Base-by-base conservation (phyloP, 2,888 invertebrate species). In the Himalopsyche japonica region DNA sequence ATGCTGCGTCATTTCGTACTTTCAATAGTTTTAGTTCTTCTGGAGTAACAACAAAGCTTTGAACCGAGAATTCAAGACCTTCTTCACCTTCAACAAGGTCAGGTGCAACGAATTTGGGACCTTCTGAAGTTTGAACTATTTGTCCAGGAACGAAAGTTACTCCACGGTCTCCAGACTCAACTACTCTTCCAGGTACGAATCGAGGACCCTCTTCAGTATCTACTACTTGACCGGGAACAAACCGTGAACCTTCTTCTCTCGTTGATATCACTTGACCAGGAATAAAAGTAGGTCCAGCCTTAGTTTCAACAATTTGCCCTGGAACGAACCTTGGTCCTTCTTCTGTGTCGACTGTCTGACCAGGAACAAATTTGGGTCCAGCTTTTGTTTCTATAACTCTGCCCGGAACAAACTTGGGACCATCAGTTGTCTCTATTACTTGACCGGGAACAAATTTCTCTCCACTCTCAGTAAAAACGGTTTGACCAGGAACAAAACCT, bases 131-230 rank as follows among this genome's bases (percentile, higher is more conserved):
- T 89, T 95, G 93, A 47, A 96, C 93, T 10, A 96, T 95, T 91
- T 96, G 96, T 0, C 96, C 96, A 7, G 96, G 96, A 6, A 96
- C 94, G 89, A 96, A 96, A 82, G 95, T 95, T 2, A 95, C 93
- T 32, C 94, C 94, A 24, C 95, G 94, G 79, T 93, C 93, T 83
- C 95, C 95, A 0, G 95, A 95, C 88, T 95, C 94, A 77, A 96
- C 93, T 79, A 95, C 95, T 91, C 95, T 94, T 0, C 96, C 96
- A 0, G 95, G 93, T 5, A 96, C 92, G 89, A 96, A 96, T 88
- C 94, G 91, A 5, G 95, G 94, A 0, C 95, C 95, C 88, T 95
- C 94, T 85, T 94, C 93, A 0, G 95, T 95, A 87, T 95, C 95
- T n/a, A 95, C 94, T 0, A 95, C 95, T 90, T 95, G 95, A 5